Percentiles rank a stretch among this genome's conserved stretches.
Conservation (phyloP, 2,797 vertebrate genomes). For the Pipistrellus pygmaeus region DNA sequence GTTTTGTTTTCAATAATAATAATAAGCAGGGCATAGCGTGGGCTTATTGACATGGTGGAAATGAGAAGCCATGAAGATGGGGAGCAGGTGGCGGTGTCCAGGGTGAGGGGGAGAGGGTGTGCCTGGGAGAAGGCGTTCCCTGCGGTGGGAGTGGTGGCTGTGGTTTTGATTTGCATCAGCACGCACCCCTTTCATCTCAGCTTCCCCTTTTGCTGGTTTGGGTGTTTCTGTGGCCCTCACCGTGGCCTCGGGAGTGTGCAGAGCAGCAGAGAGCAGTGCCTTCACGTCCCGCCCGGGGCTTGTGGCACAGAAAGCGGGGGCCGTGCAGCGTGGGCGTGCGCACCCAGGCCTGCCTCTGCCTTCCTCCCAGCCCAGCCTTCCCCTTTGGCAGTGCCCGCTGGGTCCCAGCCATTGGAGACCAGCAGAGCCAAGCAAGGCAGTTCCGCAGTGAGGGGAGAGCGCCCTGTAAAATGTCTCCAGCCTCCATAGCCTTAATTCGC, state of each 20-base stretch:
- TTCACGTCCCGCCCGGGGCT: accelerated
- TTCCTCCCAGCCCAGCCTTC: not conserved
- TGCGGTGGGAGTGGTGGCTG: not conserved
- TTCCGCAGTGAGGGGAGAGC: not conserved
- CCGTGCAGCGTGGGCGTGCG: not conserved
- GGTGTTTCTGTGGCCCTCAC: not conserved
- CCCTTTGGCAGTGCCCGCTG: not conserved
- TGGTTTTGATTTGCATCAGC: not conserved
- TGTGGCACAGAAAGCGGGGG: not conserved
- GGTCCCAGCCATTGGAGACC: too few relatives aligned
- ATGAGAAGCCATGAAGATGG: not conserved
- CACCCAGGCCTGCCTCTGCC: not conserved
- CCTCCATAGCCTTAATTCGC: not conserved
- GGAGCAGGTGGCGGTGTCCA: not conserved
- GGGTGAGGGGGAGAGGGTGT: not conserved
- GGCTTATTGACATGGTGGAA: not conserved
- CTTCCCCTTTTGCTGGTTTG: not conserved
- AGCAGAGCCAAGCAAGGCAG: not conserved
- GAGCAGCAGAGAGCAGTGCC: not conserved
- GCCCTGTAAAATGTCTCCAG: not conserved
- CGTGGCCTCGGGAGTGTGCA: accelerated
- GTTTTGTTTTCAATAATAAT: not conserved
- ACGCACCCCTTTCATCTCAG: not conserved
- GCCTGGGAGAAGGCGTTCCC: not conserved
- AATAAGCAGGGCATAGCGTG: not conserved